phyloP scores from a whole-genome alignment of 2,888 invertebrate genomes.

The Cordilura impudica region DNA sequence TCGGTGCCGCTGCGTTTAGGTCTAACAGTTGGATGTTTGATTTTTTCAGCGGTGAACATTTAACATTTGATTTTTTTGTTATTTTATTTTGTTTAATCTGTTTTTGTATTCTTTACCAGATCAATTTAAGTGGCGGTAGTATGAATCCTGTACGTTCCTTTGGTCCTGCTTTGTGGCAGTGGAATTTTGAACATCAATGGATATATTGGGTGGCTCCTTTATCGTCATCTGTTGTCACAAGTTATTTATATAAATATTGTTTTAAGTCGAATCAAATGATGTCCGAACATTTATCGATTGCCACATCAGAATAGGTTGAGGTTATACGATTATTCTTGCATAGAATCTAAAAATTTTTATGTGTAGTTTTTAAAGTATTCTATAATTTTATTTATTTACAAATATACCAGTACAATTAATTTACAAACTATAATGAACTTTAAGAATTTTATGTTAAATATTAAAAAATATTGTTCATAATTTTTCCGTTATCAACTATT shows the following conservation, averaged over 20 bases:
- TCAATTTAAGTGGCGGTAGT: slow-evolving; percentile 81
- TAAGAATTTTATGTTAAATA: no score
- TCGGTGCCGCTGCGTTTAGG: slow-evolving; percentile 31
- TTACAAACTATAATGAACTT: no score
- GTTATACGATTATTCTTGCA: no score
- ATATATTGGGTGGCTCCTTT: slow-evolving; percentile 32
- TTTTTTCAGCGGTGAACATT: slow-evolving; percentile 28
- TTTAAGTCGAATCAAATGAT: background rate
- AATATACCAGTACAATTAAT: no score
- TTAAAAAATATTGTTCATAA: no score
- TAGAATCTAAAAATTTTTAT: no score
- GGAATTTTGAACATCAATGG: slow-evolving; percentile 26
- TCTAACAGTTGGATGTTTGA: slow-evolving; percentile 26
- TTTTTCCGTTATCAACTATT: no score
- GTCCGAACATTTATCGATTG: background rate
- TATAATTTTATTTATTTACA: no score
- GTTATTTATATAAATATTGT: background rate
- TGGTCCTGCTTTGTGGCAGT: slow-evolving; percentile 80
- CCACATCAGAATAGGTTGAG: background rate
- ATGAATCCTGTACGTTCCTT: slow-evolving; percentile 85
- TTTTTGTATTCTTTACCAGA: background rate
- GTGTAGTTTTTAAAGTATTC: no score
- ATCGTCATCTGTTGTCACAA: slow-evolving; percentile 11
- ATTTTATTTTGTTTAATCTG: background rate
- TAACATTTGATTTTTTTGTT: background rate